Conservation (phyloP, 2,113 vertebrate genomes). For the Phalacrocorax brasilianus region DNA sequence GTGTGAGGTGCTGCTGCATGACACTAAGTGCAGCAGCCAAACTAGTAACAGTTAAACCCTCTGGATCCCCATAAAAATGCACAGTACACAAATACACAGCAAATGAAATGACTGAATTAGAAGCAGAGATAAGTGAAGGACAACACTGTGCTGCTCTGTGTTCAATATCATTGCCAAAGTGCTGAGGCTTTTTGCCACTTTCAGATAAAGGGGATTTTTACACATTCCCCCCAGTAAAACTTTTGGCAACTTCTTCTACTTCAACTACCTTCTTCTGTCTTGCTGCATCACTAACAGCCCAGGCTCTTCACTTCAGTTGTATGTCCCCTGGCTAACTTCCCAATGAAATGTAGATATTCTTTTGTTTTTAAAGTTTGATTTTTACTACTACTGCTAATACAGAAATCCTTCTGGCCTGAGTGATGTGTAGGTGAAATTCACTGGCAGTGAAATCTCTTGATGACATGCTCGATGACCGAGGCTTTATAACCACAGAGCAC, state of each 20-base stretch:
- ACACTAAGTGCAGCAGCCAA: slow-evolving; percentile 53
- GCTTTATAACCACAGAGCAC: neutral
- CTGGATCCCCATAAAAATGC: slow-evolving; percentile 51
- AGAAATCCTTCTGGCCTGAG: neutral
- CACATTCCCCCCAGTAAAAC: slow-evolving; percentile 2
- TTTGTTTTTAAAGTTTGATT: neutral
- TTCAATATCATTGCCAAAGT: slow-evolving; percentile 10
- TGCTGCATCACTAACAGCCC: neutral
- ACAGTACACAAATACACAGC: slow-evolving; percentile 30
- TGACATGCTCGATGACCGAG: fast-evolving
- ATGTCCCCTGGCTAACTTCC: neutral
- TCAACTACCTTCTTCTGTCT: neutral
- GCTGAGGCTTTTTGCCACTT: slow-evolving; percentile 30
- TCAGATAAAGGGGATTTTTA: slow-evolving; percentile 43
- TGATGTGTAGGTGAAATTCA: neutral
- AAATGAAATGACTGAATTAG: slow-evolving; percentile 53
- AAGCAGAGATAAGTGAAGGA: slow-evolving; percentile 57
- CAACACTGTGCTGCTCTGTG: neutral
- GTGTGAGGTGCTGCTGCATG: slow-evolving; percentile 55
- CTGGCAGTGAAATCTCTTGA: neutral
- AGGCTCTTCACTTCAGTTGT: neutral
- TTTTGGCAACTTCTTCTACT: neutral
- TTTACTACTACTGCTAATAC: neutral
- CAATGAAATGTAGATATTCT: neutral
- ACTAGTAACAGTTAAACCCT: slow-evolving; percentile 54